Conservation (phyloP, 2,888 invertebrate genomes). For the Gastrophysa polygoni region DNA sequence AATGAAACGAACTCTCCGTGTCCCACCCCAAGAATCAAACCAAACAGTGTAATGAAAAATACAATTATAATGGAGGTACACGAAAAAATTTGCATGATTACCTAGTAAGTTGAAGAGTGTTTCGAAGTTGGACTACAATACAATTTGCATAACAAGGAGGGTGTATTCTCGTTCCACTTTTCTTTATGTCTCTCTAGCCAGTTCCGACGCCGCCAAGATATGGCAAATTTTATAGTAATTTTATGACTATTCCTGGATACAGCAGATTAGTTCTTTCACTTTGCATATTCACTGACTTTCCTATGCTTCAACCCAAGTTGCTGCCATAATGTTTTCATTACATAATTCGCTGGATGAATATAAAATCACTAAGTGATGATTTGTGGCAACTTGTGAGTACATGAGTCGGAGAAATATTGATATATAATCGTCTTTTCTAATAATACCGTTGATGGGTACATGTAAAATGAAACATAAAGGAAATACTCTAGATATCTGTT, state of each 20-base stretch:
- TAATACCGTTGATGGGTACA: no score
- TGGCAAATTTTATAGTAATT: constrained; percentile 53
- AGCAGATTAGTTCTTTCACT: constrained; percentile 43
- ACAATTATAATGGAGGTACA: constrained; percentile 50
- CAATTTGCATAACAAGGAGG: constrained; percentile 58
- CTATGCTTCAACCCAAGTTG: background rate
- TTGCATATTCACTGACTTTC: constrained; percentile 33
- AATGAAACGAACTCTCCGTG: background rate
- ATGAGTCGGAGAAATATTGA: no score
- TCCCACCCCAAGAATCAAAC: background rate
- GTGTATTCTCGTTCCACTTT: constrained; percentile 49
- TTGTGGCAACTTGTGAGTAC: no score
- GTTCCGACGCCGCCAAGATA: constrained; percentile 47
- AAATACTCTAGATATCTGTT: no score
- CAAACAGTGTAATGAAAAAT: constrained; percentile 43
- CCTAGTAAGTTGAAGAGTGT: constrained; percentile 53
- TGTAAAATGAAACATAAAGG: no score
- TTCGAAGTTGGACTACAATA: constrained; percentile 58
- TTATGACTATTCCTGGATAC: constrained; percentile 47
- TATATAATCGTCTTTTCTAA: no score
- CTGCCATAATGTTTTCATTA: background rate
- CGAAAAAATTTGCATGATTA: constrained; percentile 50
- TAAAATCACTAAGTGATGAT: no score
- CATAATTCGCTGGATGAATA: no score
- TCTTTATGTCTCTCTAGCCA: constrained; percentile 54